Evolutionary conservation across 2,888 invertebrate species (phyloP), one percentile per base, ranked within the genome.

Genomic region (Brachypterus glaber): DNA sequence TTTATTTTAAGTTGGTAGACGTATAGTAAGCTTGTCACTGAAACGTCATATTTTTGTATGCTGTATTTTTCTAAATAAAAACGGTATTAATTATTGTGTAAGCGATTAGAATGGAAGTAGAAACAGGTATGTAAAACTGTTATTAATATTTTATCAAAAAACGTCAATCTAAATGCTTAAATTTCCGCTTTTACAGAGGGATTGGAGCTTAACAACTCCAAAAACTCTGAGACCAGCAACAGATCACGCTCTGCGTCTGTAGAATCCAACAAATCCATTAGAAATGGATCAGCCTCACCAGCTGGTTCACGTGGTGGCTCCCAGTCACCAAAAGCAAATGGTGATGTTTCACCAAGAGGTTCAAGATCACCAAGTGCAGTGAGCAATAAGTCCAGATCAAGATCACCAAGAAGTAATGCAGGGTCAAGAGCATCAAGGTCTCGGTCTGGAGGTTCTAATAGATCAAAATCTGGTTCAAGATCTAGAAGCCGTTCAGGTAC

Each of bases 171-270:
- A 25, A 27, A 13, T 37, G 21, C 29, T 17, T 15, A 32, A 24
- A 31, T 8, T 21, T 12, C 16, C 12, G 12, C 4, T 39, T 18
- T 46, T 46, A 14, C 27, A 47, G 51, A 47, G 42, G 47, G 41
- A 35, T 27, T 40, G 15, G 44, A 44, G 30, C 11, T 32, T 29
- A 40, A 40, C 13, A 26, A 27, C 5, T 30, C 33, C 14, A 39
- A 36, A 12, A 29, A 26, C 12, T 27, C 27, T 9, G 27, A 27
- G 7, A 9, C 8, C 27, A 48, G 44, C 18, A 7, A 30, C n/a
- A 41, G 47, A 41, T 57, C 54, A 4, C 47, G 54, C 27, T 58
- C 59, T 18, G 44, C 47, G 37, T 55, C 58, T 21, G 44, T 47
- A 14, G 53, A 53, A 40, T 53, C 52, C 13, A 49, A 51, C 39